A percentile compares a stretch with the other conserved stretches of the same genome.
Evolutionary conservation across 2,888 invertebrate species (phyloP).

Genomic region (Blera fallax): DNA sequence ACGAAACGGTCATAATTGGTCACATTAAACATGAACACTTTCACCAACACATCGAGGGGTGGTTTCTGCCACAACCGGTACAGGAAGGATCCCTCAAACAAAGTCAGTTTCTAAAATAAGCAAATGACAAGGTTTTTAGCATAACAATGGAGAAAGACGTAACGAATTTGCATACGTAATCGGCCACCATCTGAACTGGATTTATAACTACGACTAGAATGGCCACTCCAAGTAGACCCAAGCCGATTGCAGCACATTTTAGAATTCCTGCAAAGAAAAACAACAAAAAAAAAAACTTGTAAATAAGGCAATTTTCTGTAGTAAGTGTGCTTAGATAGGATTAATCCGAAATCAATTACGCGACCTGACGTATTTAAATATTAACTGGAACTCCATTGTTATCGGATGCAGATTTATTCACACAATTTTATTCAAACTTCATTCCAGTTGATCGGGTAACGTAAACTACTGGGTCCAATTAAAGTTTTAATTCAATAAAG

Average conservation of each 20-base stretch:
- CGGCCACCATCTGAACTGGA: constrained; percentile 77
- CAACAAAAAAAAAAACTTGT: not conserved
- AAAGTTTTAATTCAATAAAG: not conserved
- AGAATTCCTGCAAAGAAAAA: constrained; percentile 75
- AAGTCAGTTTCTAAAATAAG: constrained; percentile 77
- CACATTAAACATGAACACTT: constrained; percentile 89
- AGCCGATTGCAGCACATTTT: constrained; percentile 77
- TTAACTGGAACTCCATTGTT: constrained; percentile 1
- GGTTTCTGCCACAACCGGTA: constrained; percentile 86
- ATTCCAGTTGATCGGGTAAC: not conserved
- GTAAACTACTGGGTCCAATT: not conserved
- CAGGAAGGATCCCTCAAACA: constrained; percentile 84
- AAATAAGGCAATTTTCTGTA: not conserved
- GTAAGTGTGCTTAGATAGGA: too few species aligned
- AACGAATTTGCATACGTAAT: constrained; percentile 77
- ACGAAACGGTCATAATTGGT: constrained; percentile 89
- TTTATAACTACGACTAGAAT: constrained; percentile 76
- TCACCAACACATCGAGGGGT: constrained; percentile 86
- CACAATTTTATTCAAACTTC: not conserved
- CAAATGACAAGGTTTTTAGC: not conserved
- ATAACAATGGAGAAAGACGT: not conserved
- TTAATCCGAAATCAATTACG: constrained; percentile 5
- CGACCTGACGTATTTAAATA: not conserved
- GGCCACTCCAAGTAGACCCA: constrained; percentile 77
- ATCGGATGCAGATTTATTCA: not conserved